Base-by-base conservation (phyloP, 2,888 invertebrate species). In the Oxystoma pomonae region DNA sequence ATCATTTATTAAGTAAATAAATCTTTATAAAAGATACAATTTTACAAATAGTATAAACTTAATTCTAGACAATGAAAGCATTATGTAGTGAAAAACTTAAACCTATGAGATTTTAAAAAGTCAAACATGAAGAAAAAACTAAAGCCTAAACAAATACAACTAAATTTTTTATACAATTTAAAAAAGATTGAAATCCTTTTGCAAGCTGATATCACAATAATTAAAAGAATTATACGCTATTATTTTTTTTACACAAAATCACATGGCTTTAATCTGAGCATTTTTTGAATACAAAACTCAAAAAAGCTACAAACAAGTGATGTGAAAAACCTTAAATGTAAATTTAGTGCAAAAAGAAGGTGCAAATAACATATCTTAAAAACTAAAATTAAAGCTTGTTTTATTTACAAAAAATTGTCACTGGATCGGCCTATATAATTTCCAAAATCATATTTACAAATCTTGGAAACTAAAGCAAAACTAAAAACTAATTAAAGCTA, bases 381-480 rank as follows among this genome's bases (percentile, higher is more conserved):
- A 61, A 55, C 58, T 56, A 62, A 61, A 59, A n/a, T 61, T 65
- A 64, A 67, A 67, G 61, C 67, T 68, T 69, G 63, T 57, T 56
- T 70, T 78, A 77, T 78, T 67, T 79, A 79, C 76, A 79, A 71
- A 72, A 70, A 76, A 80, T 80, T 80, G 80, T 78, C 80, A 80
- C 80, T 76, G 73, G 64, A 35, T 79, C 78, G 78, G 78, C 78
- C 77, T 75, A 76, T 74, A 12, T 35, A 35, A 65, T 65, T 69
- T 67, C 63, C 63, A 62, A 67, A 68, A 56, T 53, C 60, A 21
- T 65, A 58, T 57, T 56, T 51, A 60, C 18, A 52, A 59, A 64
- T 61, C 64, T 67, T 62, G 52, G 52, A 51, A 20, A 64, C 63
- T 35, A 22, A 68, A 59, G 21, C 35, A 62, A 21, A 62, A 60